Evolutionary conservation across 2,888 invertebrate genomes (phyloP).

Genomic region (Odontomyia ornata): DNA sequence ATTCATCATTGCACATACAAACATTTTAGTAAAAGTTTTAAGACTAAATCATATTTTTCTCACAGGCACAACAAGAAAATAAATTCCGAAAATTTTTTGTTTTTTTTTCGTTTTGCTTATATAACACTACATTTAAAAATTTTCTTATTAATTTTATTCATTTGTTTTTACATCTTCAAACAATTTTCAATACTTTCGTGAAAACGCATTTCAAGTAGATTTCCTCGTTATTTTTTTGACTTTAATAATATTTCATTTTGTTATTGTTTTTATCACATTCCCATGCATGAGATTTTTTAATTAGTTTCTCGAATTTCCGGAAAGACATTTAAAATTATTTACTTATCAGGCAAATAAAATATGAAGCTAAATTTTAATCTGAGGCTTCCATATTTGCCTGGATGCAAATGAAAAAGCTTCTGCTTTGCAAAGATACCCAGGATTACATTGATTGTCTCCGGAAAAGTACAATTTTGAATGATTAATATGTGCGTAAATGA

Average conservation of each 20-base stretch:
- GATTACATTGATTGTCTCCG: no score
- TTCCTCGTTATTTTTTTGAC: slow-evolving; percentile 34
- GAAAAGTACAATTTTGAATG: no score
- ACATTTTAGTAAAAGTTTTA: not conserved
- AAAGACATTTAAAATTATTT: no score
- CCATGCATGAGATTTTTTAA: slow-evolving; percentile 22
- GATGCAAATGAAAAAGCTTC: no score
- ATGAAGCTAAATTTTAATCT: no score
- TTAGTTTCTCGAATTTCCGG: not conserved
- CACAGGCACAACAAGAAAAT: not conserved
- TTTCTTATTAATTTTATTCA: not conserved
- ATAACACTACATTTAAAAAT: not conserved
- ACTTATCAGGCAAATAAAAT: no score
- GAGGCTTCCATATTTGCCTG: no score
- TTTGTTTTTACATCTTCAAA: not conserved
- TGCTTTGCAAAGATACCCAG: no score
- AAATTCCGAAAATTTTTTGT: not conserved
- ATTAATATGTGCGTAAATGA: no score
- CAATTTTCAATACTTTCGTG: not conserved
- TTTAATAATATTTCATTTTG: slow-evolving; percentile 19
- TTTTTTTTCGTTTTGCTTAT: not conserved
- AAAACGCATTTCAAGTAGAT: not conserved
- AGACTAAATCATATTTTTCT: not conserved
- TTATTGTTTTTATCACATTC: slow-evolving; percentile 32
- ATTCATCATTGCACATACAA: not conserved